Conservation (phyloP, 1,140 invertebrate genomes). For the Eriosoma lanigerum region DNA sequence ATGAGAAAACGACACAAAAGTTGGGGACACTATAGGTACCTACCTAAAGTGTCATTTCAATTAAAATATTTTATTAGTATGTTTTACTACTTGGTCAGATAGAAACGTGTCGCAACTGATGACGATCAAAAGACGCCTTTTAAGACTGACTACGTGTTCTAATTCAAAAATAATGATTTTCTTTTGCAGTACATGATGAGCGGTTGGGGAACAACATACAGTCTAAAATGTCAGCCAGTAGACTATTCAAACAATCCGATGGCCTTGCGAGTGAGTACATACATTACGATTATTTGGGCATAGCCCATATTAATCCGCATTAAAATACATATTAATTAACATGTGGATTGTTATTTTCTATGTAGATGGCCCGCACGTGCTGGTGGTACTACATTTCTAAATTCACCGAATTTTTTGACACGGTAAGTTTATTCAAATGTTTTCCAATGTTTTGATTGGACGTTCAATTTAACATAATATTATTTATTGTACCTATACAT, state of each 20-base stretch:
- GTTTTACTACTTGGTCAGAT: too few relatives aligned
- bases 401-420: conserved; percentile 96
- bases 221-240: conserved; percentile 90
- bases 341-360: too few relatives aligned
- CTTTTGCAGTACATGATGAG: conserved; percentile 74
- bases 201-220: conserved; percentile 84
- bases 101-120: neutral
- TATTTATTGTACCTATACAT: too few relatives aligned
- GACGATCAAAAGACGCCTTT: neutral
- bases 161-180: conserved; percentile 44
- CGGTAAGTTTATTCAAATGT: conserved; percentile 63
- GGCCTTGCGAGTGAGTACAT: conserved; percentile 80
- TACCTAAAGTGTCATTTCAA: too few relatives aligned
- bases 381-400: conserved; percentile 99
- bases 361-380: conserved; percentile 84
- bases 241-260: conserved; percentile 82
- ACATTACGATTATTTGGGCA: neutral
- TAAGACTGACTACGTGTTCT: neutral
- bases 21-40: too few relatives aligned
- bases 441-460: too few relatives aligned
- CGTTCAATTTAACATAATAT: too few relatives aligned
- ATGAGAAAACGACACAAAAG: too few relatives aligned
- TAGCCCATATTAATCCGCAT: too few relatives aligned
- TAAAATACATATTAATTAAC: too few relatives aligned
- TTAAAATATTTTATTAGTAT: too few relatives aligned